Conservation (phyloP, 2,113 vertebrate genomes). For the Hystrix brachyura region DNA sequence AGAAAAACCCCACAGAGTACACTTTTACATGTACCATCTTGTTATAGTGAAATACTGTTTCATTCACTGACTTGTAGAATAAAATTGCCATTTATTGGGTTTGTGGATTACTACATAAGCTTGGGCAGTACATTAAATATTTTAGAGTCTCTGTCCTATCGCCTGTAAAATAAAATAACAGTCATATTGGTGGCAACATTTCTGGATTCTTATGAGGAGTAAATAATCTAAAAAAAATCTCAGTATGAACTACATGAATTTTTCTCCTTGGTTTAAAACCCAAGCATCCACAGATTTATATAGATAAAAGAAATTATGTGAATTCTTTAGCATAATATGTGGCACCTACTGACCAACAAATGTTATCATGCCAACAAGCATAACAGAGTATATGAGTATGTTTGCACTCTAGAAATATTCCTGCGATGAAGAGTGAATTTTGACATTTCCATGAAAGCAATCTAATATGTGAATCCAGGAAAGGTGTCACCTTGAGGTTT, state of each 20-base stretch:
- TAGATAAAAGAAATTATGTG: neutral
- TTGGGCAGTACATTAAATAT: neutral
- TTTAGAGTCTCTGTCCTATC: neutral
- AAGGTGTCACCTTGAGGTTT: constrained; percentile 14
- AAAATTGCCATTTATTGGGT: neutral
- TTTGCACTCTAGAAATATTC: neutral
- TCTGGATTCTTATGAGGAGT: neutral
- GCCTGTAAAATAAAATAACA: constrained; percentile 32
- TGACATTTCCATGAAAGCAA: constrained; percentile 27
- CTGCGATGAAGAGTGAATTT: neutral
- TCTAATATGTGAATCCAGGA: neutral
- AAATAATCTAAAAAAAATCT: neutral
- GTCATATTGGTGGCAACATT: neutral
- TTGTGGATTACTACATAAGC: neutral
- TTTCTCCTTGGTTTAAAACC: neutral
- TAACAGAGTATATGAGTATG: neutral
- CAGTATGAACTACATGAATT: neutral
- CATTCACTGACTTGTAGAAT: neutral
- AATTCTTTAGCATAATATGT: neutral
- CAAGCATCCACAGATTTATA: neutral
- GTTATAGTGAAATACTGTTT: neutral
- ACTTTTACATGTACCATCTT: neutral
- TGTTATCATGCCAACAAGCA: neutral
- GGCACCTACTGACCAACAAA: neutral
- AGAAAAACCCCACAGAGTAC: accelerated